These are phyloP conservation scores for Microcebus tavaratra DNA, from an alignment of 2,113 vertebrate genomes.

Conservation along the genomic window DNA sequence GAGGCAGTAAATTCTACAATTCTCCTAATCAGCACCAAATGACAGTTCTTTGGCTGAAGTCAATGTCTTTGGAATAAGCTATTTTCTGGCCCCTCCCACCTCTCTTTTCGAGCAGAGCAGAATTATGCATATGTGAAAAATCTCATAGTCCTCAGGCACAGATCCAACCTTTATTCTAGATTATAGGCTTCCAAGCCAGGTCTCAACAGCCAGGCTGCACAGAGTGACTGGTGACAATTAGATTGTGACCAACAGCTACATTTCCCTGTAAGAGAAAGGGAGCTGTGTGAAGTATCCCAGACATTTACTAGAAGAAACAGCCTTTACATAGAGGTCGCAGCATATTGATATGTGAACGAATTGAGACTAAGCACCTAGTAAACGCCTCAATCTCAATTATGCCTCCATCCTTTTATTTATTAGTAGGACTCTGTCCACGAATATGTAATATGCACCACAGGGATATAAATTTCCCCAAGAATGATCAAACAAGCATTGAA, in stretches of 20 bases:
- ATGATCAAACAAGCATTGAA: background rate
- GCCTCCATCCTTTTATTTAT: background rate
- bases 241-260: background rate
- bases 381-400: constrained; percentile 1
- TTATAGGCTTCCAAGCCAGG: background rate
- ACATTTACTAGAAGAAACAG: background rate
- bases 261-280: constrained; percentile 30
- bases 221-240: background rate
- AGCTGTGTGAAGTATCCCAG: background rate
- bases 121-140: constrained; percentile 34
- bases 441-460: background rate
- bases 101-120: background rate
- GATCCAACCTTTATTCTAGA: background rate
- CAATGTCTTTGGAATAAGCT: constrained; percentile 53
- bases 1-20: constrained; percentile 51
- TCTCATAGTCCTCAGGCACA: background rate
- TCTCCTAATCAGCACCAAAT: constrained; percentile 54
- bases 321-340: background rate
- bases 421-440: background rate
- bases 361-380: background rate
- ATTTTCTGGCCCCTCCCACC: background rate
- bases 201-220: background rate
- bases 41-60: constrained; percentile 56
- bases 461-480: background rate
- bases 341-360: background rate